phyloP scores from a whole-genome alignment of 2,888 invertebrate genomes.

The Cephus sareptanus region DNA sequence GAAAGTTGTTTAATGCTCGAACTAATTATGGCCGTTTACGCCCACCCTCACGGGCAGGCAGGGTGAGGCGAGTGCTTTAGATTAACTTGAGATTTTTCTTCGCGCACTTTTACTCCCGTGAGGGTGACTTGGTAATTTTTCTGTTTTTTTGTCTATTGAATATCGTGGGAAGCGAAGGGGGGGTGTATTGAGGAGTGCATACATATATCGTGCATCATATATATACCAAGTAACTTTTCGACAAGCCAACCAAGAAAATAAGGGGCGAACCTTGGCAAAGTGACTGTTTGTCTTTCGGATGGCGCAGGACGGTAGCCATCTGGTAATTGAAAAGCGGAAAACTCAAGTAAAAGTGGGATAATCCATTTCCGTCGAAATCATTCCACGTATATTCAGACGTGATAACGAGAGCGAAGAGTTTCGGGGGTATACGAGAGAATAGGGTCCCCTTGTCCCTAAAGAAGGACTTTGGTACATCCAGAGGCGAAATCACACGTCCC shows the following conservation, averaged over 20 bases:
- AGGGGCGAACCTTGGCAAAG: neutral
- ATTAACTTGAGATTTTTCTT: neutral
- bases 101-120: neutral
- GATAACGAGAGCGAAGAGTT: neutral
- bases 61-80: neutral
- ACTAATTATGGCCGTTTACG: conserved; percentile 48
- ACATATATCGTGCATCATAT: neutral
- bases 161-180: no score
- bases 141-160: neutral
- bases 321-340: neutral
- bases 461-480: neutral
- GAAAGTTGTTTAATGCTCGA: conserved; percentile 51
- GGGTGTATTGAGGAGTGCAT: no score
- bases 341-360: neutral
- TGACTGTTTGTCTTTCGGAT: neutral
- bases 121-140: neutral
- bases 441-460: neutral
- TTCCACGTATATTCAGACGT: neutral
- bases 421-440: neutral
- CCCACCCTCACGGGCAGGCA: neutral
- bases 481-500: neutral
- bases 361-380: neutral
- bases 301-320: neutral
- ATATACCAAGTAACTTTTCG: neutral
- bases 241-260: neutral